Evolutionary conservation across 2,888 invertebrate genomes (phyloP).

Genomic region (Synanthedon myopaeformis): DNA sequence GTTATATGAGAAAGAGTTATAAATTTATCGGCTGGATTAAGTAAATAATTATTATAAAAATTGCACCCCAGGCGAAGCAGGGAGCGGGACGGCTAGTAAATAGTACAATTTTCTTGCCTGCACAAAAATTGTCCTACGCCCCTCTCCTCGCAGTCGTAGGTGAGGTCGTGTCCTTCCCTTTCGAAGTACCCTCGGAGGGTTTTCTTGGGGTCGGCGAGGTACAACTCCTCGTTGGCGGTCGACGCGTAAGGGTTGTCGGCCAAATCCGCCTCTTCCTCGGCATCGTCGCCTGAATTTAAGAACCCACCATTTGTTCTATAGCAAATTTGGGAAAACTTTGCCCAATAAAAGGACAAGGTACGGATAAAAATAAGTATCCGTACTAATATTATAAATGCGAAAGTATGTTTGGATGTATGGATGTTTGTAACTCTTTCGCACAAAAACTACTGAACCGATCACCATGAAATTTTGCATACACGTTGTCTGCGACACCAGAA

Average conservation of each 20-base stretch:
- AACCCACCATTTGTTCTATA: slow-evolving; percentile 1
- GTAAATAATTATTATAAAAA: too few species aligned
- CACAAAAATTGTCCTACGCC: slow-evolving; percentile 89
- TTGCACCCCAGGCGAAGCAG: too few species aligned
- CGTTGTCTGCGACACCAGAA: too few species aligned
- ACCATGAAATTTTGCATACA: too few species aligned
- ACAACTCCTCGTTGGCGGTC: slow-evolving; percentile 87
- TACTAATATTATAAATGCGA: too few species aligned
- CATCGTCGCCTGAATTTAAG: slow-evolving; percentile 76
- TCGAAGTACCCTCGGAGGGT: slow-evolving; percentile 95
- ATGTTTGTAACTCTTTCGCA: too few species aligned
- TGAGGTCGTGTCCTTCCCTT: slow-evolving; percentile 87
- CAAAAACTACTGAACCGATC: too few species aligned
- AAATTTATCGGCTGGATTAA: too few species aligned
- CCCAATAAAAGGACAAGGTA: neutral
- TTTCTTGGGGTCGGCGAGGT: slow-evolving; percentile 95
- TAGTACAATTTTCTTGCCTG: slow-evolving; percentile 53
- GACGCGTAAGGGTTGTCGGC: slow-evolving; percentile 86
- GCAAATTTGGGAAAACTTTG: neutral
- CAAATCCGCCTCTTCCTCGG: slow-evolving; percentile 85
- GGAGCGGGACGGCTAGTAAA: too few species aligned
- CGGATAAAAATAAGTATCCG: too few species aligned
- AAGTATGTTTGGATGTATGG: too few species aligned
- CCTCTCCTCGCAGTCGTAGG: slow-evolving; percentile 88
- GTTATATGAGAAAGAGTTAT: too few species aligned